Percentiles rank a stretch among this genome's conserved stretches.
Conservation (phyloP, 2,888 invertebrate species). For the Drosophila recens region DNA sequence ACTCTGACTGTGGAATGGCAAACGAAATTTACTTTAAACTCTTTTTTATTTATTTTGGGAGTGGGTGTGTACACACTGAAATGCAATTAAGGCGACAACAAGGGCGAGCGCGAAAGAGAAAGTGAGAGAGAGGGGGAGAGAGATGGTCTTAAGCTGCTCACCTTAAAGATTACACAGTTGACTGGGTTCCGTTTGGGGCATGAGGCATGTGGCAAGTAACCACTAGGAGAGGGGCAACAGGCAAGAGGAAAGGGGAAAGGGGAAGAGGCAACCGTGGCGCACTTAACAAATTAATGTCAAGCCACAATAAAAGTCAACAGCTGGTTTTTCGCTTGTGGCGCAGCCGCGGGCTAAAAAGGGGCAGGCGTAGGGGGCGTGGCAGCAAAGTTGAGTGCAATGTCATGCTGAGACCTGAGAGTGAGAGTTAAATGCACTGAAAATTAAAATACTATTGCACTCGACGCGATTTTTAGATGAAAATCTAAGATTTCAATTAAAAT, state of each 20-base stretch:
- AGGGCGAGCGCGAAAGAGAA: neutral
- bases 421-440: conserved; percentile 16
- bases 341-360: conserved; percentile 23
- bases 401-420: conserved; percentile 56
- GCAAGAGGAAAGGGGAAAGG: no score
- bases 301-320: conserved; percentile 81
- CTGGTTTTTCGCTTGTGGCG: conserved; percentile 60
- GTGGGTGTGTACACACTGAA: conserved; percentile 51
- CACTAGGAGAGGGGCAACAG: neutral
- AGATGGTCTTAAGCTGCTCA: conserved; percentile 39
- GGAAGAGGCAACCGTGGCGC: conserved; percentile 44
- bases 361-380: conserved; percentile 9
- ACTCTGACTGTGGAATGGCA: conserved; percentile 25
- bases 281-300: conserved; percentile 81
- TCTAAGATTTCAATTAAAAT: neutral
- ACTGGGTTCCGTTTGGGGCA: conserved; percentile 23
- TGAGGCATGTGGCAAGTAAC: neutral
- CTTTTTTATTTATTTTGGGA: conserved; percentile 3
- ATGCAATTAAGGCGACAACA: conserved; percentile 59
- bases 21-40: conserved; percentile 14
- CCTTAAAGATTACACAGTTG: conserved; percentile 61
- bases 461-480: neutral
- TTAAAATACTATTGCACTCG: neutral
- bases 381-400: conserved; percentile 71
- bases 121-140: neutral